Conservation (phyloP, 2,113 vertebrate species). For the Channa maculata region DNA sequence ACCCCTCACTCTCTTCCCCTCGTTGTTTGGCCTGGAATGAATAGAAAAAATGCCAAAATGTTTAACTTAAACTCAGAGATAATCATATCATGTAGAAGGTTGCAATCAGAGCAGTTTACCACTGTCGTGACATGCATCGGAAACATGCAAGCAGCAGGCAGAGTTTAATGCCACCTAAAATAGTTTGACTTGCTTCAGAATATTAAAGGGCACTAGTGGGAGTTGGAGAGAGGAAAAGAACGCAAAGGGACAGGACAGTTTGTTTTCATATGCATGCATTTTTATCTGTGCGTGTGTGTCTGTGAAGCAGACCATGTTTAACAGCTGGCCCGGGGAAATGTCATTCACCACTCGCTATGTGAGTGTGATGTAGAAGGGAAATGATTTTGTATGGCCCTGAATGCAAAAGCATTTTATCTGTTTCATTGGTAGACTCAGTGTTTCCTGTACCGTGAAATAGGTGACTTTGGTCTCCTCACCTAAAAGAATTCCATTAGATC, state of each 20-base stretch:
- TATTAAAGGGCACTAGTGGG: constrained; percentile 67
- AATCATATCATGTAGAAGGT: constrained; percentile 39
- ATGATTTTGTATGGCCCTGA: constrained; percentile 40
- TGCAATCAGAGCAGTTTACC: constrained; percentile 32
- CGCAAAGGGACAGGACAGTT: constrained; percentile 44
- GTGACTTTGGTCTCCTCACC: constrained; percentile 28
- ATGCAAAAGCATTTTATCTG: constrained; percentile 53
- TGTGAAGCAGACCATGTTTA: constrained; percentile 65
- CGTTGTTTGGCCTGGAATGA: not conserved
- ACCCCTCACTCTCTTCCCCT: constrained; percentile 1
- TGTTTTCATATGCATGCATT: constrained; percentile 45
- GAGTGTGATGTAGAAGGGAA: constrained; percentile 60
- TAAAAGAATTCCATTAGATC: constrained; percentile 49
- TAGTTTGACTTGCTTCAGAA: constrained; percentile 56
- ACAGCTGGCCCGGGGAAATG: constrained; percentile 70
- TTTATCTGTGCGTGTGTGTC: not conserved
- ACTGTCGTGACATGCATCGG: constrained; percentile 32
- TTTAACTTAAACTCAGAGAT: constrained; percentile 14
- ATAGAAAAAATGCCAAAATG: constrained; percentile 13
- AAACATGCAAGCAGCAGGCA: constrained; percentile 31
- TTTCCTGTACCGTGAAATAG: constrained; percentile 59
- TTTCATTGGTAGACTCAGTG: constrained; percentile 56
- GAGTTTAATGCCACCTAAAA: constrained; percentile 60
- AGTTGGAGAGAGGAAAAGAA: constrained; percentile 43
- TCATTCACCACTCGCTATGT: constrained; percentile 54